These are phyloP conservation scores for Zoanthus sociatus DNA, from an alignment of 92 coral and sea anemone species.

Conservation along the genomic window DNA sequence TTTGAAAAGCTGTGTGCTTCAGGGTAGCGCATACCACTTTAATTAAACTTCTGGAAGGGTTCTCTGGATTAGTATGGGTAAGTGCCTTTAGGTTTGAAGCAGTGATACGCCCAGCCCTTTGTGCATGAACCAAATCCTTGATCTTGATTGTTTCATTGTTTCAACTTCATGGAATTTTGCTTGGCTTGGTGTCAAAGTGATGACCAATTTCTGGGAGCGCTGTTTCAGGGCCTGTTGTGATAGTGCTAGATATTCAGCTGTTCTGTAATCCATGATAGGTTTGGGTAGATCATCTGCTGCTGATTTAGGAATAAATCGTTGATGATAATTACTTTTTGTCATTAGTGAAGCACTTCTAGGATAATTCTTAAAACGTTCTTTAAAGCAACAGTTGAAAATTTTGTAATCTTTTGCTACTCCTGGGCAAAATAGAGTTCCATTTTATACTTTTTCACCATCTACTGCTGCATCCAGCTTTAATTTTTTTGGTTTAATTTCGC, in stretches of 20 bases:
- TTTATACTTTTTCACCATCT: not conserved
- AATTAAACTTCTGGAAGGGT: conserved; percentile 40
- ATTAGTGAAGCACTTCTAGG: conserved; percentile 37
- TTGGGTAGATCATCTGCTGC: conserved; percentile 41
- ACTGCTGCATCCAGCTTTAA: not conserved
- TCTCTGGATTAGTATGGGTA: conserved; percentile 15
- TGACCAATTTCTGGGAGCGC: conserved; percentile 4
- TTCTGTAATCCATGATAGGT: conserved; percentile 1
- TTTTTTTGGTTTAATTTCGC: not conserved
- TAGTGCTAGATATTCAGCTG: not conserved
- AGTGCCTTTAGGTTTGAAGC: conserved; percentile 37
- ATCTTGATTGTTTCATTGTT: too few relatives aligned
- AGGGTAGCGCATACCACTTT: conserved; percentile 29
- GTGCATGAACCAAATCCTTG: conserved; percentile 8
- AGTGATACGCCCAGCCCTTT: conserved; percentile 13
- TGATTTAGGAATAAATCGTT: conserved; percentile 48
- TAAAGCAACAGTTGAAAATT: conserved; percentile 18
- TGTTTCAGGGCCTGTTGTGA: not conserved
- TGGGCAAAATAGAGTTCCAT: not conserved
- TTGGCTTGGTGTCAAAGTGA: not conserved
- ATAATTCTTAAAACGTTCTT: conserved; percentile 21
- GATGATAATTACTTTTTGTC: conserved; percentile 29
- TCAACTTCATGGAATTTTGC: not conserved
- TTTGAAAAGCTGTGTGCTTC: conserved; percentile 39
- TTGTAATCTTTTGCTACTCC: not conserved